phyloP scores from a whole-genome alignment of 2,888 invertebrate genomes.

The Scrobipalpa atriplicella region DNA sequence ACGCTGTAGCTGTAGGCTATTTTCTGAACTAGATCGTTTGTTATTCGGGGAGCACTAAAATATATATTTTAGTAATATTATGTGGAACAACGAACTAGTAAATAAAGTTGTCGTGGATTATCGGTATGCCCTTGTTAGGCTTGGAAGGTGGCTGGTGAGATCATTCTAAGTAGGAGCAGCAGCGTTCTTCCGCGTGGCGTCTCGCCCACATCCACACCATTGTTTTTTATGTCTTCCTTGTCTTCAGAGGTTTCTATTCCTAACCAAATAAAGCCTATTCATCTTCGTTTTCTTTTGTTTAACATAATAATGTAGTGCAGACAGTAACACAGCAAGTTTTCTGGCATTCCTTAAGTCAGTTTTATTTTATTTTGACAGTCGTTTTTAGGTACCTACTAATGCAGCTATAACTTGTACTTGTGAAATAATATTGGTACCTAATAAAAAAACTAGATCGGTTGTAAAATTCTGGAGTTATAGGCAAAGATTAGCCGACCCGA shows the following conservation, averaged over 20 bases:
- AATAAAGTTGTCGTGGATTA: constrained; percentile 15
- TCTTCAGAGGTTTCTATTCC: constrained; percentile 32
- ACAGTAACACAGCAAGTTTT: background rate
- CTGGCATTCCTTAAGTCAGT: too few relatives aligned
- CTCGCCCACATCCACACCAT: constrained; percentile 46
- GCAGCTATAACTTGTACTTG: too few relatives aligned
- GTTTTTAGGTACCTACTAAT: too few relatives aligned
- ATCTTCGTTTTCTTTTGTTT: background rate
- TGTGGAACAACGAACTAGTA: constrained; percentile 29
- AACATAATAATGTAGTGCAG: background rate
- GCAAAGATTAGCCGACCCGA: too few relatives aligned
- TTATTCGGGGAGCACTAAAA: constrained; percentile 10
- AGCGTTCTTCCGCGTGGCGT: constrained; percentile 41
- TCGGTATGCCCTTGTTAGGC: constrained; percentile 26
- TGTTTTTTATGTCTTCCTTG: constrained; percentile 36
- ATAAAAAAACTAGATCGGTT: too few relatives aligned
- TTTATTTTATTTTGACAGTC: too few relatives aligned
- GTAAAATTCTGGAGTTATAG: too few relatives aligned
- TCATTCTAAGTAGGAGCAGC: constrained; percentile 26
- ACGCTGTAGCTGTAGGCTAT: background rate
- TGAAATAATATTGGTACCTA: too few relatives aligned
- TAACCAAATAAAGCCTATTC: constrained; percentile 7
- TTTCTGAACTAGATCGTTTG: constrained; percentile 8
- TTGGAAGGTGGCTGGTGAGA: constrained; percentile 19
- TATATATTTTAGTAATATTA: constrained; percentile 9